Conservation (phyloP, 1,140 invertebrate species). For the Thaumatotibia leucotreta region DNA sequence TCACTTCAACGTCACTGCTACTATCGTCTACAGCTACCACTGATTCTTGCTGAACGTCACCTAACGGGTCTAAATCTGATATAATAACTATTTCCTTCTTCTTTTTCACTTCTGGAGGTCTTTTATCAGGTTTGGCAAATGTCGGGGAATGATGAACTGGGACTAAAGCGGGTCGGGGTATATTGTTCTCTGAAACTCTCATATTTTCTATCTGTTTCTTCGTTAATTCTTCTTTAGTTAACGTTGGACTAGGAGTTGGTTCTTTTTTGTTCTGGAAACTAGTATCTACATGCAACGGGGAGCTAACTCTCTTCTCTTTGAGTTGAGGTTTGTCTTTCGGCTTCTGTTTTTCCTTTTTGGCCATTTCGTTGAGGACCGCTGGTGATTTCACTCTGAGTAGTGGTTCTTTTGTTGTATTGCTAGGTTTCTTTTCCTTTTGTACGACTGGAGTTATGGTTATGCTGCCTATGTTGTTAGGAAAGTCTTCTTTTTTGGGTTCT, state of each 20-base stretch:
- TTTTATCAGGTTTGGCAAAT: conserved; percentile 61
- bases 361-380: conserved; percentile 58
- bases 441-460: conserved; percentile 60
- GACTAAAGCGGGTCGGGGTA: conserved; percentile 50
- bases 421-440: conserved; percentile 21
- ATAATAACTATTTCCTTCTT: conserved; percentile 62
- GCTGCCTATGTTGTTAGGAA: conserved; percentile 63
- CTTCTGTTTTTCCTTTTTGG: conserved; percentile 50
- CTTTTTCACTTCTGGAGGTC: conserved; percentile 58
- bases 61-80: conserved; percentile 56
- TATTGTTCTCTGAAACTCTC: conserved; percentile 55
- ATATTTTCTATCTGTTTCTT: conserved; percentile 58
- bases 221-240: conserved; percentile 37
- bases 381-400: conserved; percentile 59
- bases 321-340: background rate
- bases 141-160: conserved; percentile 61
- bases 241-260: conserved; percentile 30
- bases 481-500: conserved; percentile 41
- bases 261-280: conserved; percentile 43
- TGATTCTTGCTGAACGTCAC: conserved; percentile 38
- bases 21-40: conserved; percentile 58
- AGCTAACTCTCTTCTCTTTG: conserved; percentile 39
- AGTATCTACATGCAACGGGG: conserved; percentile 53
- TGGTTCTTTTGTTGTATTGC: conserved; percentile 34
- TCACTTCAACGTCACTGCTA: conserved; percentile 63